Base-by-base conservation (phyloP, 2,888 invertebrate genomes). In the Dolichopus griseipennis region DNA sequence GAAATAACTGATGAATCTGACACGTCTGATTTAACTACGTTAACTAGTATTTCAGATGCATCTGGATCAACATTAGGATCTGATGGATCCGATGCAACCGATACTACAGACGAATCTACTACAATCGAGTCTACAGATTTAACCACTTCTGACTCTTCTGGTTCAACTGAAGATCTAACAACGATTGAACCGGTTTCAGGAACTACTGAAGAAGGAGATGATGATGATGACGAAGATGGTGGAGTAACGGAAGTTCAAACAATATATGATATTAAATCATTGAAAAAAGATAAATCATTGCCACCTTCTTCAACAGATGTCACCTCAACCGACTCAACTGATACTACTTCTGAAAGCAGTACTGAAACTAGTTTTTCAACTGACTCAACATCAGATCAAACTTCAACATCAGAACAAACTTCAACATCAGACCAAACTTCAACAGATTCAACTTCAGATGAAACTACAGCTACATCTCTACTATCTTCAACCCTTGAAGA, bases 301-400 rank as follows among this genome's bases (percentile, higher is more conserved):
- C 5, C 27, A 27, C 2, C 27, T 27, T 5, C 5, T 27, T 27
- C n/a, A 64, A 20, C 34, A 10, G 63, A 63, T 12, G 22, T 6
- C 1, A 62, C 63, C 15, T 27, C 63, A 7, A 52, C 18, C 1
- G 52, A 52, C 18, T 52, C n/a, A n/a, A 52, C 66, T 41, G 71
- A 73, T 8, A 72, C 69, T 41, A 73, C 73, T 62, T 71, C 73
- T 21, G 74, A 73, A 67, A 62, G 72, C 18, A 68, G 64, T 20
- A 69, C 67, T 22, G 67, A 68, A 66, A 37, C 66, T n/a, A 62
- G 52, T 18, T 9, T 18, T 37, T 64, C 68, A 20, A 67, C 66
- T 12, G 69, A 61, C 33, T 64, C 69, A 6, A 64, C 37, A 64
- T 22, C 34, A 6, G 65, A 43, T 12, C n/a, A 21, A 62, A 27